Evolutionary conservation across 2,888 invertebrate genomes (phyloP).

Genomic region (Nomada fucata): DNA sequence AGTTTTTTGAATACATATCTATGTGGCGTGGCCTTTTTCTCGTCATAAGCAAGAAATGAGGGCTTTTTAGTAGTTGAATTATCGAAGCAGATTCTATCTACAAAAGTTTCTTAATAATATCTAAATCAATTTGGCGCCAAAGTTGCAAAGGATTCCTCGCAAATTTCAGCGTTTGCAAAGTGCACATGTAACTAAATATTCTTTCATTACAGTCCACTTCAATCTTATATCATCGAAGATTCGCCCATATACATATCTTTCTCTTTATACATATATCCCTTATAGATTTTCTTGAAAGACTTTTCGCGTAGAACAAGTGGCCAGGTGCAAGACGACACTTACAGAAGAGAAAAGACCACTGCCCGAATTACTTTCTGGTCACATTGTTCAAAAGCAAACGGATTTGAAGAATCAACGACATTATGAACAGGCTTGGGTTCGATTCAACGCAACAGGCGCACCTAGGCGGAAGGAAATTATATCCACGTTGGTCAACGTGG

Average conservation of each 20-base stretch:
- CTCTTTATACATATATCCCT: neutral
- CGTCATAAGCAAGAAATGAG: too few relatives aligned
- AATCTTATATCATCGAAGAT: neutral
- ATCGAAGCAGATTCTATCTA: too few relatives aligned
- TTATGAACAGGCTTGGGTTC: slow-evolving; percentile 41
- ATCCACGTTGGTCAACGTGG: slow-evolving; percentile 38
- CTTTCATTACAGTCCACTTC: too few relatives aligned
- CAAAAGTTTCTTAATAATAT: too few relatives aligned
- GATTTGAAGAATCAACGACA: slow-evolving; percentile 44
- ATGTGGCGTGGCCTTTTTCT: too few relatives aligned
- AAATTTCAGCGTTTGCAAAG: too few relatives aligned
- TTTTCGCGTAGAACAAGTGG: neutral
- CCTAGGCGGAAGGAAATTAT: slow-evolving; percentile 62
- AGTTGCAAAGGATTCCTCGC: too few relatives aligned
- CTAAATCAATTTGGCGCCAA: too few relatives aligned
- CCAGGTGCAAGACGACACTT: neutral
- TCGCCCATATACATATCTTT: neutral
- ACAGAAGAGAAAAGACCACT: slow-evolving; percentile 10
- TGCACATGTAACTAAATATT: too few relatives aligned
- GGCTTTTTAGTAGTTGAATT: too few relatives aligned
- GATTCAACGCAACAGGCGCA: slow-evolving; percentile 59
- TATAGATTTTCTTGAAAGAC: neutral
- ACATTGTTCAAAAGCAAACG: slow-evolving; percentile 43
- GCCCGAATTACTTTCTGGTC: slow-evolving; percentile 49
- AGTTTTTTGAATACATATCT: too few relatives aligned